These are phyloP conservation scores for Aphaenogaster floridana DNA, from an alignment of 1,140 invertebrate genomes.

Conservation along the genomic window DNA sequence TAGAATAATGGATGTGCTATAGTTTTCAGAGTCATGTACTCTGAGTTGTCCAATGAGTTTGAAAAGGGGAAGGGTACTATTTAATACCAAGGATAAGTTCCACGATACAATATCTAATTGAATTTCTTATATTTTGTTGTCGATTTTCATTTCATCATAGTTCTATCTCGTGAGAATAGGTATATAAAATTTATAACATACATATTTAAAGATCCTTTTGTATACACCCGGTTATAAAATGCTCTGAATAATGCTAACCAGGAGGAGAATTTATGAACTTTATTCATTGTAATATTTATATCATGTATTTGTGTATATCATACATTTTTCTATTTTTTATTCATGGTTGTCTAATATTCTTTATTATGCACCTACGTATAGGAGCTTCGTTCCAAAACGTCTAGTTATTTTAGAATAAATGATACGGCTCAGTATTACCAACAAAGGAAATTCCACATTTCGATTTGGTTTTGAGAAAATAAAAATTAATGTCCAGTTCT, in stretches of 20 bases:
- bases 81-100: slow-evolving; percentile 68
- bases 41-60: slow-evolving; percentile 43
- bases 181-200: not conserved
- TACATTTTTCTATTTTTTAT: not conserved
- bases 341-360: not conserved
- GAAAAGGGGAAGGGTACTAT: slow-evolving; percentile 57
- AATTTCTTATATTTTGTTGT: not conserved
- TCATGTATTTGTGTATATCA: not conserved
- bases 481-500: slow-evolving; percentile 45
- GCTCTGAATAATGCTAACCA: not conserved
- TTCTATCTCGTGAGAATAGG: not conserved
- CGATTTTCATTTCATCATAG: not conserved
- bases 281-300: not conserved
- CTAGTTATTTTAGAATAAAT: not conserved
- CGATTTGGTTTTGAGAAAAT: slow-evolving; percentile 33
- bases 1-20: slow-evolving; percentile 37
- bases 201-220: not conserved
- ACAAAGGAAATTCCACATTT: slow-evolving; percentile 37
- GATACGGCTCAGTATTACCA: not conserved
- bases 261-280: not conserved
- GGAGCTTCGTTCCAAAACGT: not conserved
- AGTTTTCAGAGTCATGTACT: slow-evolving; percentile 7
- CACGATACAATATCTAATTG: slow-evolving; percentile 41
- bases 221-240: not conserved
- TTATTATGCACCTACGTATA: not conserved